Conservation (phyloP, 1,140 invertebrate species). For the Neotoxoptera formosana region DNA sequence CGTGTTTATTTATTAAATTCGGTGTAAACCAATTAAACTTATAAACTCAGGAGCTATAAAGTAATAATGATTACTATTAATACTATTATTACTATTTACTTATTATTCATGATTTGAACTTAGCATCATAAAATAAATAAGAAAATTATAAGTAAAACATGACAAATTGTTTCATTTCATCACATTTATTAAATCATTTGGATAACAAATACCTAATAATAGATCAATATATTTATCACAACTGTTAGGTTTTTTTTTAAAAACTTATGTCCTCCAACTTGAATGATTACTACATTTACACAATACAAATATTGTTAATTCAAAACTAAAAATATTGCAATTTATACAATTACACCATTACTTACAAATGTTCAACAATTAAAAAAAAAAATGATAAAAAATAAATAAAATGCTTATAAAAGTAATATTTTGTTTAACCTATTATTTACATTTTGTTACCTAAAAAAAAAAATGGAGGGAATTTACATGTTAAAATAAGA, state of each 20-base stretch:
- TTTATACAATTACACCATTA: constrained; percentile 47
- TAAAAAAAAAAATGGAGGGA: constrained; percentile 53
- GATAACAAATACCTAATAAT: constrained; percentile 56
- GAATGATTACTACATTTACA: constrained; percentile 52
- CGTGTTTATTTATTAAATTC: too few relatives aligned
- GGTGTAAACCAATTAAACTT: too few relatives aligned
- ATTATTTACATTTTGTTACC: constrained; percentile 48
- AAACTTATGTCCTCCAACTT: neutral
- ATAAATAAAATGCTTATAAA: constrained; percentile 58
- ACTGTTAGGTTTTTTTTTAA: constrained; percentile 49
- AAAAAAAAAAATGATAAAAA: constrained; percentile 53
- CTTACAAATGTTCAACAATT: constrained; percentile 53
- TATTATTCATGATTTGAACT: too few relatives aligned
- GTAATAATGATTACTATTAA: too few relatives aligned
- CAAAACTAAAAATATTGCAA: constrained; percentile 56
- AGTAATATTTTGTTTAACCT: constrained; percentile 33
- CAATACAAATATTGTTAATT: constrained; percentile 53
- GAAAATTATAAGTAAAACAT: neutral
- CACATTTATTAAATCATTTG: constrained; percentile 57
- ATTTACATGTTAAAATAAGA: constrained; percentile 39
- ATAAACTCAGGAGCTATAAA: too few relatives aligned
- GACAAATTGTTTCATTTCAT: constrained; percentile 24
- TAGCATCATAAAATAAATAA: neutral
- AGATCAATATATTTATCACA: constrained; percentile 58
- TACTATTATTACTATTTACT: too few relatives aligned